Base-by-base conservation (phyloP, 1,140 invertebrate species). In the Heliconius eleuchia region DNA sequence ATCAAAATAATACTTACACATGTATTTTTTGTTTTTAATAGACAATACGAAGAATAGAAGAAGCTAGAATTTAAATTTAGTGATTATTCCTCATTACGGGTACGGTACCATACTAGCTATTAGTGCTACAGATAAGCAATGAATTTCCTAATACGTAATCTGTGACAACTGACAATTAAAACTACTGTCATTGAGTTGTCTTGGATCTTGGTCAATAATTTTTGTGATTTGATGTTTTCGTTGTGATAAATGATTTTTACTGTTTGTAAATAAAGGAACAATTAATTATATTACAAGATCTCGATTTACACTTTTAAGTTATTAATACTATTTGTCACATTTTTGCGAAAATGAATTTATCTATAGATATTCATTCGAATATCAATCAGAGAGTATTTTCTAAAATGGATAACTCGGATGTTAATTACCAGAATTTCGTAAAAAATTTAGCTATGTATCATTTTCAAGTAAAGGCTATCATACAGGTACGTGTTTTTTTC, bases 381-480 rank as follows among this genome's bases (percentile, higher is more conserved):
- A 80, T 80, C 3, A 86, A 83, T 73, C 80, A 86, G 79, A 85
- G 82, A 77, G 34, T 89, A 37, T 80, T 86, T 72, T 23, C 27
- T 19, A 93, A 91, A 81, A 55, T 87, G 37, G 86, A 92, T 37
- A 87, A 84, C 72, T 79, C 87, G 2, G 91, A 94, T 76, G 73
- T 85, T 39, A 86, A 77, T 7, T 93, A 88, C 79, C 87, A 91
- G 78, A 87, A 84, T 82, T 92, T 86, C 83, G 81, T 92, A 4
- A 91, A 97, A 88, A 96, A 96, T 83, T 95, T 97, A 75, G 96
- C 97, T 37, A 97, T 97, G 86, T 95, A 96, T 83, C 96, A 97
- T 92, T 95, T 97, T 83, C 95, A 97, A 93, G 92, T 97, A 23
- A 97, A 97, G 89, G 97, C 97, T 57, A 95, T 97, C 71, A 97